phyloP scores from a whole-genome alignment of 2,113 vertebrate genomes.

The Podilymbus podiceps region DNA sequence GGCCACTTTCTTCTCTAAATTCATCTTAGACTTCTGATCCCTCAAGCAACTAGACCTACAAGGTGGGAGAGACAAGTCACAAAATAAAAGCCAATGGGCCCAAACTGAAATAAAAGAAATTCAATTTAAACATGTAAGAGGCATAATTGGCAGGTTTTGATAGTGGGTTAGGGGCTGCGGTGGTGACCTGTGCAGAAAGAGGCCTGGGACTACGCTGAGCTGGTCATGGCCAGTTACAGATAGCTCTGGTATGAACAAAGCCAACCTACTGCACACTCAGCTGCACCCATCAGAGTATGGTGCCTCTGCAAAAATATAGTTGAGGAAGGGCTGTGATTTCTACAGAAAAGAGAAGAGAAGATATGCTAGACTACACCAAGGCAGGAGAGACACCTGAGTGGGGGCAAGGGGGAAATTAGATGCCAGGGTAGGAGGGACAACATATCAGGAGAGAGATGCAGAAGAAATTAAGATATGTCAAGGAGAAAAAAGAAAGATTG shows the following conservation, averaged over 20 bases:
- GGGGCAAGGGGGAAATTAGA: neutral
- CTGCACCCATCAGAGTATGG: neutral
- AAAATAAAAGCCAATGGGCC: neutral
- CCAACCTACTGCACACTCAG: neutral
- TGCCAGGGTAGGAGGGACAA: neutral
- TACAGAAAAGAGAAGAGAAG: neutral
- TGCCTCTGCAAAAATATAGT: neutral
- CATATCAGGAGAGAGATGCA: neutral
- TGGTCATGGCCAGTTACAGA: neutral
- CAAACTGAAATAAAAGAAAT: neutral
- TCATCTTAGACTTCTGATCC: neutral
- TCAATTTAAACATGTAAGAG: neutral
- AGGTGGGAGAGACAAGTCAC: neutral
- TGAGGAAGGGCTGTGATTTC: neutral
- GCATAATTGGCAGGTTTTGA: neutral
- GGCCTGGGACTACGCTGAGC: neutral
- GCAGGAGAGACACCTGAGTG: neutral
- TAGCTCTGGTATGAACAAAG: neutral
- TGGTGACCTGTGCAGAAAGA: neutral
- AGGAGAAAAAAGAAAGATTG: neutral
- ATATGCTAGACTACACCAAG: neutral
- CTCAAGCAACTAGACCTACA: neutral
- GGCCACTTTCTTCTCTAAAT: neutral
- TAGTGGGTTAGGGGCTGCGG: neutral
- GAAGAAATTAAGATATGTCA: neutral